Evolutionary conservation across 2,797 vertebrate genomes (phyloP), one percentile per base, ranked within the genome.

Genomic region (Merluccius polli): DNA sequence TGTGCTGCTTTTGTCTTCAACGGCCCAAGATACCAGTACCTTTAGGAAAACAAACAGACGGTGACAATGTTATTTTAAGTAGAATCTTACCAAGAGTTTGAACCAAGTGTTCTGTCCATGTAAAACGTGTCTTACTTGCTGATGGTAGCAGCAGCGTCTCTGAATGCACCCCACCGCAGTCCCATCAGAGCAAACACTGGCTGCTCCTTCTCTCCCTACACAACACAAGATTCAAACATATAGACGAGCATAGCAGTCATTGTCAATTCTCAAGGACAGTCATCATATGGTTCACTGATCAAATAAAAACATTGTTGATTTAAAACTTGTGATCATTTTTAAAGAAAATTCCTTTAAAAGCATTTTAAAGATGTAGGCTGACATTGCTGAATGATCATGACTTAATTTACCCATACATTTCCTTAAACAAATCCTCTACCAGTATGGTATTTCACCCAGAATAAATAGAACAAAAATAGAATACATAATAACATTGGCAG

Each of bases 21-120:
- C 77, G 97, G 98, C 48, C 98, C 98, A 32, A 99, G 94, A 84
- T 97, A 99, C 98, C 98, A 99, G 82, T 96, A 99, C 85, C 98
- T 99, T 71, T 8, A 0, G 9, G 24, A 41, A 36, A 84, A 75
- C 80, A 3, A 30, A 12, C 18, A 71, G 2, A 65, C 36, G 36
- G 36, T 38, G 36, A 12, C n/a, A 65, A 12, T 4, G n/a, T 65
- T 24, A 13, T 27, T 65, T 65, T 65, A 65, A 27, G n/a, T 65
- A 27, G 24, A 12, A 11, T 27, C 59, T 24, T 27, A 29, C 21
- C 52, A 24, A 59, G 21, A 7, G 8, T 24, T 48, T 48, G 21
- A 59, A 18, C 44, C 18, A 18, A 59, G 52, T n/a, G 52, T 24
- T 65, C n/a, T 24, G 52, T n/a, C 52, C 18, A 9, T 59, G n/a